Conservation (phyloP, 1,140 invertebrate species). For the Hypsibius dujardini region DNA sequence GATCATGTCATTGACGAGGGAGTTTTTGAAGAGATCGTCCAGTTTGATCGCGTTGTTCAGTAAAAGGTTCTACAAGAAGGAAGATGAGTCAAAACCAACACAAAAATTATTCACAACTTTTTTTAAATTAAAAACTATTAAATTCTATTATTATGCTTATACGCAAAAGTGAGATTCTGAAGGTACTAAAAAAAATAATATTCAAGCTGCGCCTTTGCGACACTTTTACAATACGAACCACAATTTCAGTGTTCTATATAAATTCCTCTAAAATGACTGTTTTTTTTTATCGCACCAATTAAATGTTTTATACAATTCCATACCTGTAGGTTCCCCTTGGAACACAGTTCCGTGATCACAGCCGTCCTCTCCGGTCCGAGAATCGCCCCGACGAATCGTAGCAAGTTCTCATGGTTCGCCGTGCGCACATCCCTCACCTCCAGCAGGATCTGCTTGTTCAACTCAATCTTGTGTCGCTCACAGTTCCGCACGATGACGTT, state of each 20-base stretch:
- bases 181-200: too few species aligned
- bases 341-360: not conserved
- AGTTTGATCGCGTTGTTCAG: conserved; percentile 77
- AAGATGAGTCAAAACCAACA: not conserved
- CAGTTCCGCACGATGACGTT: not conserved
- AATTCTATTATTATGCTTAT: too few species aligned
- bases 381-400: conserved; percentile 13
- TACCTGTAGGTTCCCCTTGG: conserved; percentile 14
- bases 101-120: too few species aligned
- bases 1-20: conserved; percentile 73
- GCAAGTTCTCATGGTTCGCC: not conserved
- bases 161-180: too few species aligned
- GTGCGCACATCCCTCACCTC: conserved; percentile 10
- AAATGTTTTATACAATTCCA: not conserved
- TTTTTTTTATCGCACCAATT: too few species aligned
- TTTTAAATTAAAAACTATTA: too few species aligned
- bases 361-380: conserved; percentile 6
- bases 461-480: not conserved
- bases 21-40: conserved; percentile 81
- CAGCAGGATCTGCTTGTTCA: not conserved
- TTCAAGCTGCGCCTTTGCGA: too few species aligned
- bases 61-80: conserved; percentile 37
- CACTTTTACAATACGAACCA: too few species aligned
- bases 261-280: too few species aligned
- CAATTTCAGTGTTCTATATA: too few species aligned